Evolutionary conservation across 2,888 invertebrate genomes (phyloP), one percentile per base, ranked within the genome.

Genomic region (Desoria tigrina): DNA sequence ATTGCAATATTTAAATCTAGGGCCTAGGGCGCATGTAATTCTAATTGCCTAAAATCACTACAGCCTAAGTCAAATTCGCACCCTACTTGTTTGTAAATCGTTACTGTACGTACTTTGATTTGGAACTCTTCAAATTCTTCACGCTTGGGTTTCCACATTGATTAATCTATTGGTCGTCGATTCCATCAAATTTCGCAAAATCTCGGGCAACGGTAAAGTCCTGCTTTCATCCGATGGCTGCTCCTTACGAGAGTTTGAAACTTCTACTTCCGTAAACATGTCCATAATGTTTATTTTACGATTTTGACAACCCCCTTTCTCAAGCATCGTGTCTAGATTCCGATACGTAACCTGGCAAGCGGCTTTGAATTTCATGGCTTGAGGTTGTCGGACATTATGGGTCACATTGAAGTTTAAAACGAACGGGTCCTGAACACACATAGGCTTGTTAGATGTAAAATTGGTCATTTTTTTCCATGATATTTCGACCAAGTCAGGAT

Each of bases 401-500:
- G 26, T 32, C 50, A 63, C 63, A 50, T 63, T 63, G 39, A 57
- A 57, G 37, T 63, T 27, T 6, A 57, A 24, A 6, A 23, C 32
- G 23, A 63, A 63, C 1, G 63, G 63, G 50, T 63, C 63, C 28
- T 63, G 63, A 32, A 63, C 39, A 18, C 42, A 27, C 49, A 57
- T 37, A 14, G 28, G 27, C 21, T 23, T 14, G 16, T 9, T 23
- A 23, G n/a, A 24, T 2, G 16, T 7, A 49, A 56, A 16, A n/a
- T 42, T 16, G 4, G 6, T 45, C 9, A 45, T 45, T 16, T 45
- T 45, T 6, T 21, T 16, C 21, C 21, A 21, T 11, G 45, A n/a
- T 45, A 45, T 6, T 6, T 45, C 45, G 6, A 21, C 4, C n/a
- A 45, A 45, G 21, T 45, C 21, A 18, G 16, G 45, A 16, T 28